Evolutionary conservation across 2,113 vertebrate species (phyloP).

Genomic region (Columba livia): DNA sequence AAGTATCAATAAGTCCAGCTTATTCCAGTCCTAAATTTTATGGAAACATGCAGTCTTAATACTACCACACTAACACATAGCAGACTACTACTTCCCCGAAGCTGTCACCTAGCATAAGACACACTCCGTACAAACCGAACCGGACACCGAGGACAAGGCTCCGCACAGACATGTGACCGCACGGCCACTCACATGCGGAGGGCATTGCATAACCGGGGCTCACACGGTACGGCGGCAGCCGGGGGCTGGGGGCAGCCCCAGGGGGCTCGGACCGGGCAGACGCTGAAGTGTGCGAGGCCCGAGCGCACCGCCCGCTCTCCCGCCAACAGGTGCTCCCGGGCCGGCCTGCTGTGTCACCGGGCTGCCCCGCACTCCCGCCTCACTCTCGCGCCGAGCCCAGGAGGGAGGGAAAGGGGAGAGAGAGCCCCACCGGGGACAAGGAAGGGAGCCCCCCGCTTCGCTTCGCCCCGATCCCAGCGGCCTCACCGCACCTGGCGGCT

Average conservation of each 20-base stretch:
- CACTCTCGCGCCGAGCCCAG: background rate
- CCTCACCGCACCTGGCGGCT: background rate
- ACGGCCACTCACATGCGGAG: background rate
- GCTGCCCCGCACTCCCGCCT: background rate
- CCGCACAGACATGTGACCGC: constrained; percentile 12
- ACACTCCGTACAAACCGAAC: background rate
- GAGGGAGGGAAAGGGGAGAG: too few relatives aligned
- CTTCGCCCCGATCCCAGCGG: background rate
- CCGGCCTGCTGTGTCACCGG: background rate
- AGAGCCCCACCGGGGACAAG: background rate
- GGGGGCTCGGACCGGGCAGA: rapidly evolving
- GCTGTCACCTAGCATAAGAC: background rate
- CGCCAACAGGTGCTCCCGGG: background rate
- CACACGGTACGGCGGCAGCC: background rate
- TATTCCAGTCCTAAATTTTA: background rate
- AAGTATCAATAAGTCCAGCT: background rate
- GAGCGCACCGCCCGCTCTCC: background rate
- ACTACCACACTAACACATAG: rapidly evolving
- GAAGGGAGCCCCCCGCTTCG: background rate
- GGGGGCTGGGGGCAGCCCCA: rapidly evolving
- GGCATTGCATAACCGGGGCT: constrained; percentile 41
- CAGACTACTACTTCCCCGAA: background rate
- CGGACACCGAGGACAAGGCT: background rate
- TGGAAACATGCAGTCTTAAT: rapidly evolving
- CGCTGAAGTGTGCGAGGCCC: background rate